These are phyloP conservation scores for Heterochromis multidens DNA, from an alignment of 2,113 vertebrate genomes.

Conservation along the genomic window DNA sequence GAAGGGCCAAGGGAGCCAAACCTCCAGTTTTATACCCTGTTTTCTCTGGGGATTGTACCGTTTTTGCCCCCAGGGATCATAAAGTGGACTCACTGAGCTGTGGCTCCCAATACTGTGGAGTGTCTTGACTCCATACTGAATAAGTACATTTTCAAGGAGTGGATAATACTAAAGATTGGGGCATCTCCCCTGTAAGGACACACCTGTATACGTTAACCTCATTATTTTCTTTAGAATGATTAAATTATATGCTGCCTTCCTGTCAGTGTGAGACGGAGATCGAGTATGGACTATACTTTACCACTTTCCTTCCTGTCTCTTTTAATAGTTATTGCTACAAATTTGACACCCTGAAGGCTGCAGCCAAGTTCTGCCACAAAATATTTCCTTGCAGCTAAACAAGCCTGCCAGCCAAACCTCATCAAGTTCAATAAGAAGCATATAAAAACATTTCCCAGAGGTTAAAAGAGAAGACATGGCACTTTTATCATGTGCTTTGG, in stretches of 20 bases:
- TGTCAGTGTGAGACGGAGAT: slow-evolving; percentile 22
- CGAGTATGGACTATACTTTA: slow-evolving; percentile 13
- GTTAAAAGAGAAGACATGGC: not conserved
- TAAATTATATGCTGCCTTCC: slow-evolving; percentile 42
- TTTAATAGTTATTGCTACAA: slow-evolving; percentile 46
- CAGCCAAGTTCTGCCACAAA: not conserved
- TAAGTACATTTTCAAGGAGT: slow-evolving; percentile 21
- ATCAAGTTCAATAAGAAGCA: slow-evolving; percentile 12
- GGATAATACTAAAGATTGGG: not conserved
- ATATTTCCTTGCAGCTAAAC: not conserved
- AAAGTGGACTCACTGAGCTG: slow-evolving; percentile 10
- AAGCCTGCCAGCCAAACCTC: slow-evolving; percentile 17
- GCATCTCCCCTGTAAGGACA: slow-evolving; percentile 16
- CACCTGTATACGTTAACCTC: slow-evolving; percentile 34
- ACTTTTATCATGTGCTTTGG: slow-evolving; percentile 22
- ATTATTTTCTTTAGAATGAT: slow-evolving; percentile 36
- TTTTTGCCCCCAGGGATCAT: slow-evolving; percentile 38
- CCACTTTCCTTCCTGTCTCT: slow-evolving; percentile 18
- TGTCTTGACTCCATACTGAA: slow-evolving; percentile 8
- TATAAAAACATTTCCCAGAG: slow-evolving; percentile 17
- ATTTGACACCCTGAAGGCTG: slow-evolving; percentile 37
- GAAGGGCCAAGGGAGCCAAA: slow-evolving; percentile 6
- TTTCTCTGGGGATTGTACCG: slow-evolving; percentile 37
- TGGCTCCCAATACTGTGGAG: not conserved
- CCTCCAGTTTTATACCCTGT: slow-evolving; percentile 23